A percentile compares a stretch with the other conserved stretches of the same genome.
Conservation (phyloP, 2,797 vertebrate genomes). For the Jordanella pulchra region DNA sequence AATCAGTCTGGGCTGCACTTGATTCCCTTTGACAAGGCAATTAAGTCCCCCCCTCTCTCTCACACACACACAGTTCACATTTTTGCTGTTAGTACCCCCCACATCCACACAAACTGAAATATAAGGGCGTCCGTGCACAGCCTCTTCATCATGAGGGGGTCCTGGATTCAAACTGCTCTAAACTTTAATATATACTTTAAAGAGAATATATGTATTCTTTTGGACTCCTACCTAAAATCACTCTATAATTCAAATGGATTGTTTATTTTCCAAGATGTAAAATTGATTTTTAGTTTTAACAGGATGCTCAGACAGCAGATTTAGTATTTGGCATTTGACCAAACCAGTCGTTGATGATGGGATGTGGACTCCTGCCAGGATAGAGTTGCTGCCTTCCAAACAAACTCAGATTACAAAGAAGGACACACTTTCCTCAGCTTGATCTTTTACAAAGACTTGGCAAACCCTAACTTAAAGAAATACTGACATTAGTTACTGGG, state of each 20-base stretch:
- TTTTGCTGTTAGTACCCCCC: too few relatives aligned
- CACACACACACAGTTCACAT: too few relatives aligned
- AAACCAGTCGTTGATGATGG: slow-evolving; percentile 36
- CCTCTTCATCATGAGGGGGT: too few relatives aligned
- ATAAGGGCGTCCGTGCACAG: too few relatives aligned
- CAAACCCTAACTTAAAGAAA: slow-evolving; percentile 9
- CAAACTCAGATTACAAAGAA: slow-evolving; percentile 28
- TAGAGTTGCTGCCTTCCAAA: slow-evolving; percentile 27
- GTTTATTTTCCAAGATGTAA: slow-evolving; percentile 7
- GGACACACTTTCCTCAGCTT: slow-evolving; percentile 20
- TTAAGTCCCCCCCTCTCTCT: too few relatives aligned
- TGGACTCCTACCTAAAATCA: not conserved
- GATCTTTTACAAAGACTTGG: slow-evolving; percentile 14
- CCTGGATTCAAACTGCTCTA: too few relatives aligned
- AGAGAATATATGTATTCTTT: not conserved
- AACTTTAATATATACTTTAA: too few relatives aligned
- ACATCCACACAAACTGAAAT: too few relatives aligned
- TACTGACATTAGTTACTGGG: not conserved
- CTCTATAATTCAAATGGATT: slow-evolving; percentile 4
- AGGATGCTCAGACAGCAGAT: slow-evolving; percentile 27
- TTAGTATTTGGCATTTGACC: slow-evolving; percentile 38
- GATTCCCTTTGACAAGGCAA: too few relatives aligned
- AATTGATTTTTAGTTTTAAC: slow-evolving; percentile 30
- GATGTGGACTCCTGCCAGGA: slow-evolving; percentile 44
- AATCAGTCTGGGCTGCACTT: too few relatives aligned